Evolutionary conservation across 2,113 vertebrate genomes (phyloP).

Genomic region (Seriola quinqueradiata): DNA sequence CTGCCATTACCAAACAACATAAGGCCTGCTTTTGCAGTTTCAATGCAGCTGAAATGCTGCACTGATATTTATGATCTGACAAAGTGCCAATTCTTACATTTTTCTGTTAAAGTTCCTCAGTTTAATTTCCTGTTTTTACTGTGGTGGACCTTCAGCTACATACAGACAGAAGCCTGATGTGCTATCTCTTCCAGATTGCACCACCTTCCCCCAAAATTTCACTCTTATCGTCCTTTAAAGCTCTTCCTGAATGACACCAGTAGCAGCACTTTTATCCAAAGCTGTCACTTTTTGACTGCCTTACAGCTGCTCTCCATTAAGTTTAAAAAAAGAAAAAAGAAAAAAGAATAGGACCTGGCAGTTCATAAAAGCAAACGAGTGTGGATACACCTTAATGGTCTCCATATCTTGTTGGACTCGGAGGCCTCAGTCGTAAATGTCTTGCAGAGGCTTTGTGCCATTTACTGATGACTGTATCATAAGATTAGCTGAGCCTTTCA

Average conservation of each 20-base stretch:
- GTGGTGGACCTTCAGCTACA: neutral
- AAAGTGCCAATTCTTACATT: conserved; percentile 10
- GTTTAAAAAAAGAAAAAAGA: too few species aligned
- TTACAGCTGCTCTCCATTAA: conserved; percentile 64
- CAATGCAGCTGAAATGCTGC: neutral
- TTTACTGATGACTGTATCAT: conserved; percentile 37
- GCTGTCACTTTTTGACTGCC: conserved; percentile 51
- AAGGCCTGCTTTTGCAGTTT: conserved; percentile 15
- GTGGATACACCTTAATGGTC: conserved; percentile 55
- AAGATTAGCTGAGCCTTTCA: neutral
- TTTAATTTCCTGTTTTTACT: neutral
- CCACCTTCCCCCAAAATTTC: neutral
- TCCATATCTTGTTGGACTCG: conserved; percentile 43
- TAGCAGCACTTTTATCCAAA: conserved; percentile 41
- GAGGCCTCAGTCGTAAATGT: conserved; percentile 50
- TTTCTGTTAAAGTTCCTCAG: neutral
- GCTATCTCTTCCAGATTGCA: neutral
- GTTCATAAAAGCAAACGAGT: conserved; percentile 50
- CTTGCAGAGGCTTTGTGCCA: conserved; percentile 16
- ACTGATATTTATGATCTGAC: conserved; percentile 11
- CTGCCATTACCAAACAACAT: neutral
- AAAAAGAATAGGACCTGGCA: conserved; percentile 33
- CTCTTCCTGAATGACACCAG: conserved; percentile 36
- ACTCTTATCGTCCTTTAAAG: conserved; percentile 8
- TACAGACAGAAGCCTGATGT: neutral